Conservation (phyloP, 2,113 vertebrate species). For the Channa maculata region DNA sequence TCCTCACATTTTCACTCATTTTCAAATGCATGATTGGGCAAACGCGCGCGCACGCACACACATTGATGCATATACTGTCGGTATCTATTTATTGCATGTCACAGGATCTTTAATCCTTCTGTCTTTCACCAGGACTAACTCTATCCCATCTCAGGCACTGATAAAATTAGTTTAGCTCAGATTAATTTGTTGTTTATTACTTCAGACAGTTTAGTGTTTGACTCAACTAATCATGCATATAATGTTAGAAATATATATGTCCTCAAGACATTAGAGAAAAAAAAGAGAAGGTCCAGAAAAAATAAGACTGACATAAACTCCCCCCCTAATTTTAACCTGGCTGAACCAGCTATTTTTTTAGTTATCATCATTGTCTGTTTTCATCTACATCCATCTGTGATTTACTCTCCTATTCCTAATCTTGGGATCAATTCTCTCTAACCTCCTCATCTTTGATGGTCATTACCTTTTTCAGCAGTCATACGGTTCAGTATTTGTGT, state of each 20-base stretch:
- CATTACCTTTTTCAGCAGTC: background rate
- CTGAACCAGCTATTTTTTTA: background rate
- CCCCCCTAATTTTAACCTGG: background rate
- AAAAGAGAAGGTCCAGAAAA: background rate
- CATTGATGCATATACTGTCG: too few species aligned
- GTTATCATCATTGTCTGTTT: too few species aligned
- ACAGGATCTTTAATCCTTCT: background rate
- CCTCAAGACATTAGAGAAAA: background rate
- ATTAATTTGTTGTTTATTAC: background rate
- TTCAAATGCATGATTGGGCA: conserved; percentile 1
- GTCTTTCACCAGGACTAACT: background rate
- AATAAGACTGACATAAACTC: background rate
- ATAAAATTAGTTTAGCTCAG: background rate
- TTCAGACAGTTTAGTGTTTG: background rate
- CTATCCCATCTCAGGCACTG: background rate
- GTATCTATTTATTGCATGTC: background rate
- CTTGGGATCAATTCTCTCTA: too few species aligned
- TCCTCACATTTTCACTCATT: conserved; percentile 16
- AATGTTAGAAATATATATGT: conserved; percentile 3
- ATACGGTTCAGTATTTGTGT: background rate
- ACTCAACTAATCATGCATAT: background rate
- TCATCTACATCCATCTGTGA: too few species aligned
- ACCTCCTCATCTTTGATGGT: background rate
- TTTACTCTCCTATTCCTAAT: too few species aligned
- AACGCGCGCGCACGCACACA: background rate